phyloP scores from a whole-genome alignment of 2,888 invertebrate genomes.

The Ephialtes manifestator region DNA sequence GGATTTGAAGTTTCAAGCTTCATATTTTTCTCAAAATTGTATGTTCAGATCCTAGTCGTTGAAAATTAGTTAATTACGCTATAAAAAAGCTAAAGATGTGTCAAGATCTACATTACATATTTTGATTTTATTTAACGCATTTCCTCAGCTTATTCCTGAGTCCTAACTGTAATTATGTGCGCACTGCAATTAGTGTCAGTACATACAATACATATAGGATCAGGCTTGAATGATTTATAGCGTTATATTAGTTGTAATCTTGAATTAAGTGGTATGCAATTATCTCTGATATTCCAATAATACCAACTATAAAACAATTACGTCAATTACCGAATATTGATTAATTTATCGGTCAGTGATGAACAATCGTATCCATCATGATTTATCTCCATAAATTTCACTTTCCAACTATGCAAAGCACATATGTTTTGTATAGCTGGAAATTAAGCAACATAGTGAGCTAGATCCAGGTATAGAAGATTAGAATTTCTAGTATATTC shows the following conservation, averaged over 20 bases:
- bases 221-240: neutral
- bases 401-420: neutral
- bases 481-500: conserved; percentile 9
- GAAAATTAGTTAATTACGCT: neutral
- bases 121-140: neutral
- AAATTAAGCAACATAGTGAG: neutral
- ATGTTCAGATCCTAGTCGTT: neutral
- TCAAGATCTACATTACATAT: neutral
- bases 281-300: neutral
- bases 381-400: neutral
- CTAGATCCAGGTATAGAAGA: neutral
- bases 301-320: neutral
- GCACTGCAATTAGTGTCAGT: too few species aligned
- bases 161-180: too few species aligned
- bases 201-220: too few species aligned
- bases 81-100: neutral
- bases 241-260: neutral
- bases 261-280: neutral
- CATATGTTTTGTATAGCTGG: neutral
- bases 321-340: neutral
- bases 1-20: neutral
- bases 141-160: too few species aligned
- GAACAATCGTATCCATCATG: neutral
- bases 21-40: neutral
- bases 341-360: neutral